Base-by-base conservation (phyloP, 2,888 invertebrate genomes). In the Cremastobaeus sp. region DNA sequence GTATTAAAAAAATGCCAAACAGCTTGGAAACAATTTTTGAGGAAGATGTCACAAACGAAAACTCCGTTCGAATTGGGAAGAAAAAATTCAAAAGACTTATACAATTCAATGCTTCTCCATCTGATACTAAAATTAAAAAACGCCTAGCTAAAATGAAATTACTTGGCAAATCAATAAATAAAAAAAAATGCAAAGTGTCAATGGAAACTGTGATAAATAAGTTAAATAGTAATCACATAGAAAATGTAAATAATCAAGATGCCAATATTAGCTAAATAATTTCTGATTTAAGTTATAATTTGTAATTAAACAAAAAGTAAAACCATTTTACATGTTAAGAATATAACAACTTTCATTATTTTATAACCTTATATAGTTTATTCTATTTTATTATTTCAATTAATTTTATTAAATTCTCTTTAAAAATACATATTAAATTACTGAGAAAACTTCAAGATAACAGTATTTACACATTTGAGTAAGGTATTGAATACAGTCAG, bases 1-100 rank as follows among this genome's bases (percentile, higher is more conserved):
- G 87, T 81, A 86, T 90, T 0, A 91, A 90, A 80, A 87, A 88
- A 39, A 76, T 88, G 32, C 88, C 90, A 48, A 90, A 90, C 78
- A 90, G 89, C 65, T 86, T 92, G 78, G 92, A 92, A 85, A 92
- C 92, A 1, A 92, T 92, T 81, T 91, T 89, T 81, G 92, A 92
- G 86, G 92, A 92, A 77, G 86, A 88, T 71, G 88, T 85, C 41
- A 87, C 79, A 69, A 86, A 83, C 75, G 89, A 89, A 47, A 84
- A 88, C 21, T 85, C 88, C 45, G 84, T 86, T n/a, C 83, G 88
- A 3, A 89, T 91, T 78, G 89, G 91, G 37, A 89, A 88, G 0
- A 89, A 89, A 55, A 91, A 91, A 84, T 88, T 91, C 1, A 91
- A 90, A 84, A 89, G 91, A 86, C 88, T 90, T 79, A 88, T 91